Evolutionary conservation across 2,797 vertebrate species (phyloP), one percentile per base, ranked within the genome.

Genomic region (Pseudotriccus pelzelni): DNA sequence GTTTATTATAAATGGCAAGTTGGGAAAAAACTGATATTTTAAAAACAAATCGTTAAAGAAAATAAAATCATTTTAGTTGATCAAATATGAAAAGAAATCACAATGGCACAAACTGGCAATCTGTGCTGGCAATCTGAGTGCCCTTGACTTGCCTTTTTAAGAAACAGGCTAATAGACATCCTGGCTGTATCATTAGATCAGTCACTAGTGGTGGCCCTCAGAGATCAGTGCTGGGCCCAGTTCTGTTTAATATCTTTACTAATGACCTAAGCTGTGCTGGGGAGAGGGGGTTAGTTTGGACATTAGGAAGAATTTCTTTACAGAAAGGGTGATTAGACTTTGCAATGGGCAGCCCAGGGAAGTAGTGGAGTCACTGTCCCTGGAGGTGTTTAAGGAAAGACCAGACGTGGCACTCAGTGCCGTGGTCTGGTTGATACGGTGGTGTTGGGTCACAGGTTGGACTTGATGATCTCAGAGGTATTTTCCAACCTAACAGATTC

Each of bases 1-100:
- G 46, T 41, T 77, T 84, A 89, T 74, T 79, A 74, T 88, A 94
- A 94, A 87, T 25, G 49, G 66, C 78, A 92, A 90, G 46, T 60
- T 84, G 64, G 58, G 46, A 58, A 58, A 86, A 85, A 94, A 59
- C 1, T 14, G 7, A 0, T 58, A 69, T 59, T 90, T 92, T 86
- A 36, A 88, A 90, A 94, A 75, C 43, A 87, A 93, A 47, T 63
- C 83, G 18, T 39, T 75, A 68, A 84, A 66, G 39, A 89, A 79
- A 85, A 66, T 8, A 36, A 20, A 75, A 68, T 32, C 59, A 12
- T 62, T 86, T 80, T 27, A 67, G 27, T 47, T 77, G 28, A 82
- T 78, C 52, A 83, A 89, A 80, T 53, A 66, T 15, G 30, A 47
- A 43, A 86, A 70, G 18, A 93, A 82, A 82, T 46, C 34, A 85